Evolutionary conservation across 2,113 vertebrate species (phyloP), one percentile per base, ranked within the genome.

Genomic region (Axis porcinus): DNA sequence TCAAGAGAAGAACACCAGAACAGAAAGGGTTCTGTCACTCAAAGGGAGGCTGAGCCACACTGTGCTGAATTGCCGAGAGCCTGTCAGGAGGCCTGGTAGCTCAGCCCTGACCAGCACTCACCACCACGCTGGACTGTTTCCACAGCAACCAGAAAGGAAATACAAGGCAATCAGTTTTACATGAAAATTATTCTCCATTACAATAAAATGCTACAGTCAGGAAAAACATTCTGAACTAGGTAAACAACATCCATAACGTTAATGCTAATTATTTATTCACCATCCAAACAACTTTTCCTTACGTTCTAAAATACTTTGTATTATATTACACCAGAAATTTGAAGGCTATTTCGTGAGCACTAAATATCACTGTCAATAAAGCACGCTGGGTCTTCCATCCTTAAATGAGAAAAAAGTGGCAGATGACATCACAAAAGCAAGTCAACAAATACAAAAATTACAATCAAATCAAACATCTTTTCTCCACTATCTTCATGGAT

Each of bases 171-270:
- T 98, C 97, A 98, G 96, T 98, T 98, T 98, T 98, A 98, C 97
- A 97, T 97, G 96, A 98, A 98, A 99, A 99, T 98, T 98, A 98
- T 98, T 98, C 98, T 98, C 97, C 97, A 97, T 98, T 98, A 98
- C 98, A 99, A 98, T 98, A 97, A 94, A 98, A 98, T 95, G 93
- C 15, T 70, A 62, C 36, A 54, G 27, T 78, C 45, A 58, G 50
- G n/a, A 82, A 97, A 96, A 50, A n/a, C 74, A 97, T 94, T 96
- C 13, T 98, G 96, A 98, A 97, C 45, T 86, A 83, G 62, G 96
- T n/a, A 98, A 94, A 97, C 83, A 92, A 82, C 97, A 98, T 97
- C 85, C 76, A 86, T 94, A 89, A 87, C 45, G 70, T 79, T 52
- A 95, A 94, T 45, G 28, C 23, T 87, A 52, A 86, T 82, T 67